A percentile compares a stretch with the other conserved stretches of the same genome.
Evolutionary conservation across 2,888 invertebrate species (phyloP).

Genomic region (Metallyticus violacea): DNA sequence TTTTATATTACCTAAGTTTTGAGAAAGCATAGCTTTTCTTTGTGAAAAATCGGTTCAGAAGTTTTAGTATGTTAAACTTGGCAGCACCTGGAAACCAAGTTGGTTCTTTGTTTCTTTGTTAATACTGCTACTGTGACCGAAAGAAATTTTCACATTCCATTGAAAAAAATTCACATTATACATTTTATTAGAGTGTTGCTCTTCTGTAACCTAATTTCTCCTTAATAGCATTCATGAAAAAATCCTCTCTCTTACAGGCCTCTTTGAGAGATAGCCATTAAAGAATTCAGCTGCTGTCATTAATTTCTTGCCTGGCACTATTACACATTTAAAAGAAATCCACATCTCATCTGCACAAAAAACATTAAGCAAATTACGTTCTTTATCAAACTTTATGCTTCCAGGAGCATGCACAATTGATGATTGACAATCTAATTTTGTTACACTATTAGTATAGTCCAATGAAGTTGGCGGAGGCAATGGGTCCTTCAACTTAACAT

Average conservation of each 20-base stretch:
- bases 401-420: constrained; percentile 50
- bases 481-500: constrained; percentile 63
- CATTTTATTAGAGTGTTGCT: background rate
- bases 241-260: constrained; percentile 44
- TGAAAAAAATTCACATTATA: too few species aligned
- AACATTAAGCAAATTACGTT: constrained; percentile 58
- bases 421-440: background rate
- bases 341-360: constrained; percentile 63
- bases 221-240: constrained; percentile 41
- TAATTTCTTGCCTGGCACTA: constrained; percentile 64
- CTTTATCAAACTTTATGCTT: constrained; percentile 57
- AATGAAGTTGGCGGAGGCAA: constrained; percentile 42
- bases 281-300: constrained; percentile 80
- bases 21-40: too few species aligned
- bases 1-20: too few species aligned
- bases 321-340: constrained; percentile 62
- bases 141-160: too few species aligned
- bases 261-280: constrained; percentile 77
- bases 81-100: too few species aligned
- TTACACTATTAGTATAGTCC: background rate
- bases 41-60: too few species aligned
- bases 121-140: too few species aligned
- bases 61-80: too few species aligned
- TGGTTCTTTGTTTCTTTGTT: too few species aligned
- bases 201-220: background rate